Percentiles rank a stretch among this genome's conserved stretches.
These are phyloP conservation scores for Porites australiensis DNA, from an alignment of 64 coral and sea anemone species.

Conservation along the genomic window DNA sequence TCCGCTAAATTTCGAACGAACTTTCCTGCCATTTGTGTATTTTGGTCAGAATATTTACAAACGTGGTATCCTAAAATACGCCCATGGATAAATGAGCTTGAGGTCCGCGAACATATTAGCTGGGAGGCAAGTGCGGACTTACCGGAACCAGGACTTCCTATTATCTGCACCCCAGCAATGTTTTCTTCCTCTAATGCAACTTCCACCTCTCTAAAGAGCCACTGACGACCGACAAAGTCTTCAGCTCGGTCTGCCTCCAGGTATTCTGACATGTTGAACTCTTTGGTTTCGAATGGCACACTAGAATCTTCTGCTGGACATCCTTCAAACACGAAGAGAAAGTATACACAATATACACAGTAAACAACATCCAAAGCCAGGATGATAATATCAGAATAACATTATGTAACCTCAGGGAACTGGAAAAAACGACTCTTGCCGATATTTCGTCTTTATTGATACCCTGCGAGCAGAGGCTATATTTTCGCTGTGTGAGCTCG, in stretches of 20 bases:
- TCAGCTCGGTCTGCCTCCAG: constrained; percentile 24
- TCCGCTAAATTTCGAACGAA: constrained; percentile 61
- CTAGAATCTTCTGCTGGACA: no score
- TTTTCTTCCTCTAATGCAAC: constrained; percentile 1
- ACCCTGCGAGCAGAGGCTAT: no score
- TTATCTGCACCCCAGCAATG: constrained; percentile 14
- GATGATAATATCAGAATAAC: no score
- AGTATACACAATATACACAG: no score
- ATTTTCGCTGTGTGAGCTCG: no score
- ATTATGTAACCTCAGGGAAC: no score
- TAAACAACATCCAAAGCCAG: no score
- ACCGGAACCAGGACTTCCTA: constrained; percentile 60
- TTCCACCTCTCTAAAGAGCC: constrained; percentile 46
- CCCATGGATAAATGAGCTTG: constrained; percentile 49
- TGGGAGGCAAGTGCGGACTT: constrained; percentile 66
- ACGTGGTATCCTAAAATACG: constrained; percentile 71
- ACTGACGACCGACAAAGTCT: constrained; percentile 63
- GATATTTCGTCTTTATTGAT: no score
- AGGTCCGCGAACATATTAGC: constrained; percentile 52
- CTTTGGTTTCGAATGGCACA: constrained; percentile 23
- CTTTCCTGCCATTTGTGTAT: constrained; percentile 51
- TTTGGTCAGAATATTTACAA: constrained; percentile 63
- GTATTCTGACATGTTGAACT: constrained; percentile 51
- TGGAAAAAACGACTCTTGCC: no score
- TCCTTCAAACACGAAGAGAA: no score